Conservation (phyloP, 2,113 vertebrate genomes). For the Strix aluco region DNA sequence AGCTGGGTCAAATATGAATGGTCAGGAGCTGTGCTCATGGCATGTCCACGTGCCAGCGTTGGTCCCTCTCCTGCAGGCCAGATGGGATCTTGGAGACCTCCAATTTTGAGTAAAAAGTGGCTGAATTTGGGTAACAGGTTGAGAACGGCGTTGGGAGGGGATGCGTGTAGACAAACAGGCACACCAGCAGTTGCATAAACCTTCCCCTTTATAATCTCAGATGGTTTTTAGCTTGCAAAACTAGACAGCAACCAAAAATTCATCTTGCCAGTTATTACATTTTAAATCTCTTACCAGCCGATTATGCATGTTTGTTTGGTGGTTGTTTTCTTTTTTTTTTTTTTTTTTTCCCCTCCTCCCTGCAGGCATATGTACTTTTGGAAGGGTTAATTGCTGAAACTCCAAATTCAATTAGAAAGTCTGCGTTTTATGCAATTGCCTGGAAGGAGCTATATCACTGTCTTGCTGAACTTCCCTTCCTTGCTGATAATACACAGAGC, state of each 20-base stretch:
- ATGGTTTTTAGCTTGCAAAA: background rate
- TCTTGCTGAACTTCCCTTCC: background rate
- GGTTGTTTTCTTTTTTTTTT: background rate
- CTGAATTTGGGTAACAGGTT: background rate
- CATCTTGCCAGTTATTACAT: background rate
- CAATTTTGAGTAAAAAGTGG: rapidly evolving
- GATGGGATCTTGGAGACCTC: background rate
- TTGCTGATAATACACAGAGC: background rate
- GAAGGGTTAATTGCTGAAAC: background rate
- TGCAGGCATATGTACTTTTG: background rate
- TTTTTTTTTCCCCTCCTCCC: background rate
- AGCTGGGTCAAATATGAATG: rapidly evolving
- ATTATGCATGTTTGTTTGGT: background rate
- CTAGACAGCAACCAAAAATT: background rate
- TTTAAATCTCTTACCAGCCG: background rate
- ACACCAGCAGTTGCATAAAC: background rate
- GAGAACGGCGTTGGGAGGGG: background rate
- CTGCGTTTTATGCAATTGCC: background rate
- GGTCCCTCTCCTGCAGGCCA: background rate
- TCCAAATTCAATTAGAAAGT: background rate
- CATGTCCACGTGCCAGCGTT: background rate
- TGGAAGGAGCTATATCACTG: background rate
- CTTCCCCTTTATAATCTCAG: background rate
- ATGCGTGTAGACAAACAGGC: background rate
- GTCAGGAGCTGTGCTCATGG: background rate